Conservation (phyloP, 1,140 invertebrate genomes). For the Elysia chlorotica region DNA sequence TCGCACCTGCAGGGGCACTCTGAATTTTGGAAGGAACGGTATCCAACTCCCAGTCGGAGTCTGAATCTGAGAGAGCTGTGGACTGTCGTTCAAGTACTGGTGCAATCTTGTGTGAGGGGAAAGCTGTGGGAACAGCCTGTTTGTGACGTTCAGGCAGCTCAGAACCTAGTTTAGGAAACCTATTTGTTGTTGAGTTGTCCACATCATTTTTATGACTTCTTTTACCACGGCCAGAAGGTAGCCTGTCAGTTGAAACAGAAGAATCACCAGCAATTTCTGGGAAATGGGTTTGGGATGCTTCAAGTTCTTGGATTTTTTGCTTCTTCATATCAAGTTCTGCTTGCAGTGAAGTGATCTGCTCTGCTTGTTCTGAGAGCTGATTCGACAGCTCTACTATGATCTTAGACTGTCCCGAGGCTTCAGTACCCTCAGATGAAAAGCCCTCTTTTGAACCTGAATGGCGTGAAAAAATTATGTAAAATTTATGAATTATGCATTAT, state of each 20-base stretch:
- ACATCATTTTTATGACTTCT: background rate
- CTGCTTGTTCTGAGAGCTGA: constrained; percentile 10
- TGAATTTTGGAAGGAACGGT: background rate
- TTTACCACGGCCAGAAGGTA: background rate
- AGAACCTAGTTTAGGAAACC: background rate
- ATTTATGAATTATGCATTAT: no score
- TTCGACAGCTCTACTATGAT: constrained; percentile 17
- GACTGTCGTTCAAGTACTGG: background rate
- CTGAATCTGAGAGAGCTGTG: constrained; percentile 16
- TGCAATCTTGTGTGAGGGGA: background rate
- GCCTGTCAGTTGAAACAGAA: background rate
- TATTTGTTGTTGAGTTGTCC: background rate
- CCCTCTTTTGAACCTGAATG: background rate
- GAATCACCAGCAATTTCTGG: background rate
- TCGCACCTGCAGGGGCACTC: background rate
- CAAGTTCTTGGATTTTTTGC: background rate
- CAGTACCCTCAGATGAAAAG: background rate
- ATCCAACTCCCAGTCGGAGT: constrained; percentile 17
- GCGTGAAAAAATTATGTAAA: no score
- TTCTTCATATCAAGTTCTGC: background rate
- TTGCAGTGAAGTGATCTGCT: constrained; percentile 1
- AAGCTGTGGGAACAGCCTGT: background rate
- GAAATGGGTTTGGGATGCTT: background rate
- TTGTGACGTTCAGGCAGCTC: background rate
- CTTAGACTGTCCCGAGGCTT: constrained; percentile 7